These are phyloP conservation scores for Lagenorhynchus albirostris DNA, from an alignment of 2,113 vertebrate species.

Conservation along the genomic window DNA sequence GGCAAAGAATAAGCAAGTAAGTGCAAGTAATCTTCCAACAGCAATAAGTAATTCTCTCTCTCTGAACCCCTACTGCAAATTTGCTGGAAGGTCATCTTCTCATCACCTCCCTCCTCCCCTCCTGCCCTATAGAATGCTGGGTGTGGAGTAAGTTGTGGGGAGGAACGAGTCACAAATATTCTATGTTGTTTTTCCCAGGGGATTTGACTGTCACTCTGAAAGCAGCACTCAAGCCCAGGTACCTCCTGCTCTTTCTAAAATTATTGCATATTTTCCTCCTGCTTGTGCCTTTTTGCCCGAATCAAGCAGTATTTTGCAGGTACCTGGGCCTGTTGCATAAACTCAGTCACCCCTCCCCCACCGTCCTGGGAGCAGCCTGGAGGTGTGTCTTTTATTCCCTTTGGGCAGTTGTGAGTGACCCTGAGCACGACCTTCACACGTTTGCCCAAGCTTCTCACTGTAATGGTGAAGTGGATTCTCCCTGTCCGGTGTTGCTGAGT, in stretches of 20 bases:
- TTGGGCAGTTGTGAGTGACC: background rate
- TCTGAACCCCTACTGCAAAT: background rate
- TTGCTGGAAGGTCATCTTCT: background rate
- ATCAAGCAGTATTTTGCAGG: background rate
- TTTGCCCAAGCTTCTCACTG: background rate
- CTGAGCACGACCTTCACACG: background rate
- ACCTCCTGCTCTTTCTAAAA: background rate
- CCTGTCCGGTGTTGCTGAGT: background rate
- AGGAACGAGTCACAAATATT: background rate
- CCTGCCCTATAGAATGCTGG: background rate
- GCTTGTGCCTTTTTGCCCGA: background rate
- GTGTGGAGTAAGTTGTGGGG: background rate
- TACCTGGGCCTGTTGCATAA: background rate
- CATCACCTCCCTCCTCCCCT: background rate
- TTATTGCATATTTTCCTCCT: background rate
- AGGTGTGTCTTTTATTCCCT: background rate
- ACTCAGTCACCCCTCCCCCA: background rate
- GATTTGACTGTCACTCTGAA: background rate
- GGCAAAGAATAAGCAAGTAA: background rate
- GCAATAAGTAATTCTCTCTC: background rate
- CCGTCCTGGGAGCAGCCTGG: background rate
- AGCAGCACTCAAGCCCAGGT: background rate
- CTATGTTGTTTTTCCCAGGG: background rate
- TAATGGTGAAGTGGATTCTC: background rate
- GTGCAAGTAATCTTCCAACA: background rate